Conservation (phyloP, 2,888 invertebrate genomes). For the Ichneumon xanthorius region DNA sequence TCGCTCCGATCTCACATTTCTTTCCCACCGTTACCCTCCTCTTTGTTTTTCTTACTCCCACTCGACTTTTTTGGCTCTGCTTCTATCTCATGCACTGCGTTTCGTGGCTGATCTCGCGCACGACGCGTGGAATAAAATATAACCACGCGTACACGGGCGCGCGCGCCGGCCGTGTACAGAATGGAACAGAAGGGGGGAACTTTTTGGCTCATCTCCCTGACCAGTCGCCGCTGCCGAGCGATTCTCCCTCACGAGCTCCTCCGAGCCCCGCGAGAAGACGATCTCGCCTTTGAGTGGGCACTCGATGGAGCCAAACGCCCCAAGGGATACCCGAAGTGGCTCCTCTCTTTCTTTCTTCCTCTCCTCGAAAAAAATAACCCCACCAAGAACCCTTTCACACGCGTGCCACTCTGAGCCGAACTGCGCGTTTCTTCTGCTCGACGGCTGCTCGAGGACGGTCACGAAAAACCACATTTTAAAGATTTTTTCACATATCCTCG, state of each 20-base stretch:
- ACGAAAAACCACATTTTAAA: neutral
- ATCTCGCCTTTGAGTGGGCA: constrained; percentile 12
- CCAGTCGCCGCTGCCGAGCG: constrained; percentile 10
- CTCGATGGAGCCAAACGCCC: constrained; percentile 14
- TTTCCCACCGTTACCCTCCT: constrained; percentile 38
- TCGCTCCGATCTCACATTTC: constrained; percentile 35
- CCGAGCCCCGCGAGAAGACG: constrained; percentile 16
- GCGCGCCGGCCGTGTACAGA: constrained; percentile 25
- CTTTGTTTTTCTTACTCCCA: constrained; percentile 36
- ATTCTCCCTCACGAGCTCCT: neutral
- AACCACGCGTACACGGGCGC: constrained; percentile 13
- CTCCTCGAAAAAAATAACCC: constrained; percentile 31
- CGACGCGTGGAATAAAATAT: constrained; percentile 56
- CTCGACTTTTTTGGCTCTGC: neutral
- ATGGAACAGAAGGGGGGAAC: constrained; percentile 6
- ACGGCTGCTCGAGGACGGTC: constrained; percentile 22
- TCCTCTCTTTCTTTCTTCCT: constrained; percentile 30
- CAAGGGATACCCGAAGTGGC: constrained; percentile 20
- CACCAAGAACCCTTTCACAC: constrained; percentile 55
- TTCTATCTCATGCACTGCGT: neutral
- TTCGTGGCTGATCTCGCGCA: constrained; percentile 39
- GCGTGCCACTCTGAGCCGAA: constrained; percentile 63
- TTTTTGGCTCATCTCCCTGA: constrained; percentile 15
- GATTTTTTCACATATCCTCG: too few species aligned
- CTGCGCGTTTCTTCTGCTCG: constrained; percentile 41